phyloP scores from a whole-genome alignment of 2,113 vertebrate species.

The Myotis yumanensis region DNA sequence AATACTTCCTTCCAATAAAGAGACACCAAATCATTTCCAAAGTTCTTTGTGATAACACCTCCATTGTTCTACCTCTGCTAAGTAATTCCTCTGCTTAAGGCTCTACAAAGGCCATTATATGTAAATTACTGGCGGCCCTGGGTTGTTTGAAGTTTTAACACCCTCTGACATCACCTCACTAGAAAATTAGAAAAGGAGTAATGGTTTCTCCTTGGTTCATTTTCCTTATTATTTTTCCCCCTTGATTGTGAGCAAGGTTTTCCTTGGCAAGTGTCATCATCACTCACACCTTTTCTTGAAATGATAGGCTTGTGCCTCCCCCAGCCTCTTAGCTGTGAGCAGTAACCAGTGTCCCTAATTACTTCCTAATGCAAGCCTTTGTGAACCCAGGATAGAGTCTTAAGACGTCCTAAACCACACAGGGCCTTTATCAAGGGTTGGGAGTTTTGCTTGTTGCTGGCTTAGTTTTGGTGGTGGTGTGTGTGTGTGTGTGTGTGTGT shows the following conservation, averaged over 20 bases:
- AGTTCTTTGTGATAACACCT: background rate
- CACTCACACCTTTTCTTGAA: background rate
- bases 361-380: background rate
- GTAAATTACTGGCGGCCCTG: background rate
- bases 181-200: background rate
- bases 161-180: constrained; percentile 14
- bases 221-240: background rate
- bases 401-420: background rate
- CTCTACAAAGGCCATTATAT: background rate
- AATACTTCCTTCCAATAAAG: background rate
- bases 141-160: background rate
- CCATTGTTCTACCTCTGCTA: constrained; percentile 18
- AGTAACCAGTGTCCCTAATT: background rate
- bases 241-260: background rate
- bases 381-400: background rate
- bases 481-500: background rate
- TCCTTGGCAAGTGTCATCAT: background rate
- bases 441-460: background rate
- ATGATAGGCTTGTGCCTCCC: background rate
- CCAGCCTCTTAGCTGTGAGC: background rate
- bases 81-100: background rate
- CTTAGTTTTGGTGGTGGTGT: background rate
- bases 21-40: constrained; percentile 7
- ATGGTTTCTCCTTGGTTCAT: background rate
- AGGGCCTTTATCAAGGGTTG: background rate